A percentile compares a stretch with the other conserved stretches of the same genome.
Conservation (phyloP, 2,888 invertebrate species). For the Smittia aterrima region DNA sequence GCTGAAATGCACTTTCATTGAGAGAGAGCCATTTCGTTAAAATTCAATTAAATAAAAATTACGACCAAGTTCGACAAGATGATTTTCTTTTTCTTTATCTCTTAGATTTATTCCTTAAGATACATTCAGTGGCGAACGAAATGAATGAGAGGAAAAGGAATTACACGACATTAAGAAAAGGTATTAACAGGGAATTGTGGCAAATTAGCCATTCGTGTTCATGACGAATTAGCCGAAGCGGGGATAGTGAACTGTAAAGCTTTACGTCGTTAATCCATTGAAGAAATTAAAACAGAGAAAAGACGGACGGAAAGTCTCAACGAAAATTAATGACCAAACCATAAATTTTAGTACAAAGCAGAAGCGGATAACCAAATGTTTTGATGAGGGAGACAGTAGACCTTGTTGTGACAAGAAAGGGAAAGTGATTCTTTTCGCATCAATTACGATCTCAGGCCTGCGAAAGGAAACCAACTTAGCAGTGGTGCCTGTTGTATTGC, state of each 20-base stretch:
- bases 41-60: conserved; percentile 15
- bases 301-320: neutral
- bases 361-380: conserved; percentile 5
- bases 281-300: conserved; percentile 9
- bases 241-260: conserved; percentile 3
- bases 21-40: neutral
- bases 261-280: neutral
- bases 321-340: neutral
- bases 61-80: neutral
- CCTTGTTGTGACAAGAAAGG: conserved; percentile 1
- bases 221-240: neutral
- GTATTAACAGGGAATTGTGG: neutral
- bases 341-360: conserved; percentile 9
- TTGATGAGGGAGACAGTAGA: neutral
- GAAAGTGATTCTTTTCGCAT: conserved; percentile 26
- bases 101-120: conserved; percentile 2
- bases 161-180: neutral
- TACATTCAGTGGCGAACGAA: neutral
- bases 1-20: conserved; percentile 12
- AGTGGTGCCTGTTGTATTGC: neutral
- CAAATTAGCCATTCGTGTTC: neutral
- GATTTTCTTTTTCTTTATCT: neutral
- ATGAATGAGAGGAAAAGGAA: neutral
- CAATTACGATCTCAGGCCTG: conserved; percentile 4
- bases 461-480: neutral